phyloP scores from a whole-genome alignment of 2,888 invertebrate genomes.

The Blomia tropicalis region DNA sequence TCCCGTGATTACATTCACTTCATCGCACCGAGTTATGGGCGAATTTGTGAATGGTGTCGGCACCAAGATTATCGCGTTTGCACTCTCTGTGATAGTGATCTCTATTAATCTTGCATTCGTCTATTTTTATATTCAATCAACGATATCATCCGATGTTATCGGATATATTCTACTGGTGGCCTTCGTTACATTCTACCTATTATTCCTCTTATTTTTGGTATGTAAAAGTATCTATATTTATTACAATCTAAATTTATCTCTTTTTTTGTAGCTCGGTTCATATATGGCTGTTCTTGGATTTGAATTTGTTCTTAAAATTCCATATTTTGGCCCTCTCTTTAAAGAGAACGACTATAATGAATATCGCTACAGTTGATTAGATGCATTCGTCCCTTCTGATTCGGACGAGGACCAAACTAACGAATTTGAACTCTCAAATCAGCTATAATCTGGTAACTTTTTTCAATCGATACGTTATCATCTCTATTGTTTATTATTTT shows the following conservation, averaged over 20 bases:
- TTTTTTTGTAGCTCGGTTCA: conserved; percentile 13
- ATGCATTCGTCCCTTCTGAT: not conserved
- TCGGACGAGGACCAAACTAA: not conserved
- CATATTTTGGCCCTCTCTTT: conserved; percentile 17
- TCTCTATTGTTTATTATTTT: too few species aligned
- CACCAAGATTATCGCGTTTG: conserved; percentile 51
- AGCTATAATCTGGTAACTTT: not conserved
- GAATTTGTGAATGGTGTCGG: conserved; percentile 62
- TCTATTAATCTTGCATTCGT: conserved; percentile 65
- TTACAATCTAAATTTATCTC: conserved; percentile 1
- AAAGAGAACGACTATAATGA: conserved; percentile 19
- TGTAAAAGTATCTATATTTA: conserved; percentile 5
- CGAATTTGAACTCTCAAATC: not conserved
- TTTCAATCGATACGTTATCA: not conserved
- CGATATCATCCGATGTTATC: conserved; percentile 38
- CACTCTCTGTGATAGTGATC: conserved; percentile 54
- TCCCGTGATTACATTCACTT: conserved; percentile 70
- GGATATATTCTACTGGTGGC: conserved; percentile 39
- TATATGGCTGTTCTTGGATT: conserved; percentile 20
- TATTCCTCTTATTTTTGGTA: conserved; percentile 56
- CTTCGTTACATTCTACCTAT: conserved; percentile 49
- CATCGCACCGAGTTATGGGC: conserved; percentile 59
- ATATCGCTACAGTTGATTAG: conserved; percentile 20
- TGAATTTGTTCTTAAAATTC: conserved; percentile 4
- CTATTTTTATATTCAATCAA: conserved; percentile 35